phyloP scores from a whole-genome alignment of 2,113 vertebrate genomes.

The Picathartes gymnocephalus region DNA sequence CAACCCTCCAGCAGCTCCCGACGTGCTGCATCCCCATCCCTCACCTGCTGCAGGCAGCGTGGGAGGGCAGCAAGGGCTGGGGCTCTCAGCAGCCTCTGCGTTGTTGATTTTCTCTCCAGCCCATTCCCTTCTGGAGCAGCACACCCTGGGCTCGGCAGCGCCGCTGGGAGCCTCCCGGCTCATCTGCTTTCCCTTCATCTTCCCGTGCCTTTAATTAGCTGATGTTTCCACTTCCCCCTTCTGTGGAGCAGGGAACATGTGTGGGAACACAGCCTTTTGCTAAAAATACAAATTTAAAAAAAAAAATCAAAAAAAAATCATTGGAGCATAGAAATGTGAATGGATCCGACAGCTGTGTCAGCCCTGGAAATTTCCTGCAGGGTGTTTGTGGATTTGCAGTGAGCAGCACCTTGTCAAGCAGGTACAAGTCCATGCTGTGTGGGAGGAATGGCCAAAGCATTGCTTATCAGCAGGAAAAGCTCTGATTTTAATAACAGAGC shows the following conservation, averaged over 20 bases:
- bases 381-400: not conserved
- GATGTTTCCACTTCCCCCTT: not conserved
- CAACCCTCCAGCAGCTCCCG: accelerated
- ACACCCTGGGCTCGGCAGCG: accelerated
- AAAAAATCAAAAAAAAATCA: not conserved
- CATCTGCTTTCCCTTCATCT: not conserved
- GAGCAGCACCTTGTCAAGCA: not conserved
- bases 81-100: not conserved
- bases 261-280: not conserved
- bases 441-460: not conserved
- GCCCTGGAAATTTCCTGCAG: not conserved
- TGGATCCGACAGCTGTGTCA: not conserved
- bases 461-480: not conserved
- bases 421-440: not conserved
- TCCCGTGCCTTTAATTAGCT: not conserved
- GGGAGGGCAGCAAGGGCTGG: not conserved
- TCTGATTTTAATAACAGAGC: not conserved
- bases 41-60: not conserved
- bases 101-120: not conserved
- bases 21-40: not conserved
- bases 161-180: not conserved
- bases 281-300: not conserved
- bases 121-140: not conserved
- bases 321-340: not conserved
- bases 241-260: not conserved